Percentiles rank a stretch among this genome's conserved stretches.
Evolutionary conservation across 2,888 invertebrate genomes (phyloP).

Genomic region (Epiblema foenella): DNA sequence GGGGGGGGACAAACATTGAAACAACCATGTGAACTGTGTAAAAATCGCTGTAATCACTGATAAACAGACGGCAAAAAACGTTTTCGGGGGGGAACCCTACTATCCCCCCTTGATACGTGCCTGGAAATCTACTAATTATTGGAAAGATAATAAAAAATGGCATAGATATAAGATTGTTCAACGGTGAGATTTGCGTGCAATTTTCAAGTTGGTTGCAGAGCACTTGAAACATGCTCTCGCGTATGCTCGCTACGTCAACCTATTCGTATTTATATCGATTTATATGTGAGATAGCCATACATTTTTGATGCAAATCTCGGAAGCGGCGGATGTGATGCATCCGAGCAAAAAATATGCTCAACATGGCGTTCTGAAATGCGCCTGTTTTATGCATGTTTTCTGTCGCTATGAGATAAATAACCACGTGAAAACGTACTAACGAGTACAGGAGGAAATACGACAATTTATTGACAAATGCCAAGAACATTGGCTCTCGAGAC

Average conservation of each 20-base stretch:
- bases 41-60: too few relatives aligned
- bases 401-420: conserved; percentile 29
- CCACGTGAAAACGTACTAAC: conserved; percentile 14
- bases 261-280: conserved; percentile 34
- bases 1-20: too few relatives aligned
- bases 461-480: not conserved
- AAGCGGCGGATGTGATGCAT: conserved; percentile 40
- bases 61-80: too few relatives aligned
- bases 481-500: not conserved
- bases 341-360: conserved; percentile 38
- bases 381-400: conserved; percentile 30
- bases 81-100: too few relatives aligned
- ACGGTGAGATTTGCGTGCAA: conserved; percentile 22
- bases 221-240: conserved; percentile 23
- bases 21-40: too few relatives aligned
- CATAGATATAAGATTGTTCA: conserved; percentile 18
- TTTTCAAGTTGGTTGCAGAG: conserved; percentile 10
- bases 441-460: not conserved
- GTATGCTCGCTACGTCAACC: conserved; percentile 11
- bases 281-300: conserved; percentile 29
- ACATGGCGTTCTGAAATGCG: conserved; percentile 38
- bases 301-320: conserved; percentile 41
- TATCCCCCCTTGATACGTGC: too few relatives aligned
- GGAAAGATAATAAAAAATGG: conserved; percentile 26
- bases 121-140: conserved; percentile 20